A percentile compares a stretch with the other conserved stretches of the same genome.
These are phyloP conservation scores for Rhinopomastus cyanomelas DNA, from an alignment of 2,113 vertebrate genomes.

Conservation along the genomic window DNA sequence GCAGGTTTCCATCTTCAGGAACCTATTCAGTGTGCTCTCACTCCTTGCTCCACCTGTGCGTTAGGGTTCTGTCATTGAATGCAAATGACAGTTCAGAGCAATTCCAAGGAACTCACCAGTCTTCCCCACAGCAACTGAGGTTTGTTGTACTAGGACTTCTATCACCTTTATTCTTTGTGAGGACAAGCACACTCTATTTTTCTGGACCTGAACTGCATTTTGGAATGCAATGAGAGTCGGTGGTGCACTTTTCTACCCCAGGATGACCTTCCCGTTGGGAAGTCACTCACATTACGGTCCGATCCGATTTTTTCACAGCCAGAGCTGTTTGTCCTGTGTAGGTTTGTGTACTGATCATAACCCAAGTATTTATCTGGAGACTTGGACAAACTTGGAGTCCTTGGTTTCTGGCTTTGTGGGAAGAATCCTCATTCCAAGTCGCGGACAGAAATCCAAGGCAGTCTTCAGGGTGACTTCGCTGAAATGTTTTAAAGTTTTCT, in stretches of 20 bases:
- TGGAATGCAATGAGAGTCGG: background rate
- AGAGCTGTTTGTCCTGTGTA: background rate
- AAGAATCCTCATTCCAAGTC: background rate
- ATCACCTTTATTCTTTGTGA: background rate
- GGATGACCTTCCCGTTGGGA: background rate
- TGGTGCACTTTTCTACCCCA: background rate
- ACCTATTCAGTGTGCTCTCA: background rate
- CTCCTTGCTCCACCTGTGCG: background rate
- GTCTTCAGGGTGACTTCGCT: background rate
- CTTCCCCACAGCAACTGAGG: background rate
- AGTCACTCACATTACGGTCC: background rate
- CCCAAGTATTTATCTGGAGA: background rate
- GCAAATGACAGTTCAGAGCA: background rate
- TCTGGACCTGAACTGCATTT: background rate
- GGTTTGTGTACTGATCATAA: background rate
- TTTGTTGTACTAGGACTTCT: background rate
- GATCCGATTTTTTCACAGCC: background rate
- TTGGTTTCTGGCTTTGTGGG: background rate
- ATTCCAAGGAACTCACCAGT: background rate
- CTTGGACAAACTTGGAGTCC: background rate
- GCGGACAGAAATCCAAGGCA: background rate
- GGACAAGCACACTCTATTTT: background rate
- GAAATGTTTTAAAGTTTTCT: background rate
- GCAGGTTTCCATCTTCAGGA: background rate
- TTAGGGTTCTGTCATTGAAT: background rate